phyloP scores from a whole-genome alignment of 1,140 invertebrate genomes.

The Plectrocnemia conspersa region DNA sequence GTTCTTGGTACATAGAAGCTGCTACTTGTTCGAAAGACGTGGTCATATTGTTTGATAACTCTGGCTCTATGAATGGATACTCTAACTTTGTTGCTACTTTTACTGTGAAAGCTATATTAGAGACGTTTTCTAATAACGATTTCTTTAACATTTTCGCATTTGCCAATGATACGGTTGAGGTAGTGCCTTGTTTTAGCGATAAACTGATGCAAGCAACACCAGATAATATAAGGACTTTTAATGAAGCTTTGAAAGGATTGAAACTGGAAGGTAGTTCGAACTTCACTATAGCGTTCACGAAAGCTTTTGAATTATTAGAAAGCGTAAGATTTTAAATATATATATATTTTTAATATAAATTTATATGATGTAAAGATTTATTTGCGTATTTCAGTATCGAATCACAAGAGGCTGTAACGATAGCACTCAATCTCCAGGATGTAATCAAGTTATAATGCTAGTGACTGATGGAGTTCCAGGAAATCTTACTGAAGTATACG shows the following conservation, averaged over 20 bases:
- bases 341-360: conserved; percentile 14
- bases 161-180: conserved; percentile 58
- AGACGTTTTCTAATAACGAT: conserved; percentile 97
- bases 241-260: conserved; percentile 62
- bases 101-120: conserved; percentile 81
- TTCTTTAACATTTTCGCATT: conserved; percentile 90
- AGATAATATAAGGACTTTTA: conserved; percentile 80
- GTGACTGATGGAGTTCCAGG: conserved; percentile 95
- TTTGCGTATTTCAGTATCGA: conserved; percentile 49
- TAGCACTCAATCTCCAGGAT: conserved; percentile 58
- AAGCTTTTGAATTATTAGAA: conserved; percentile 80
- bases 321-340: conserved; percentile 51
- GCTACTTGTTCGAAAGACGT: conserved; percentile 97
- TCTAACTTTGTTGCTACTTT: conserved; percentile 59
- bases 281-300: conserved; percentile 75
- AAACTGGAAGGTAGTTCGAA: conserved; percentile 79
- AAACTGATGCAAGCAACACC: conserved; percentile 86
- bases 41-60: conserved; percentile 89
- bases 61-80: conserved; percentile 96
- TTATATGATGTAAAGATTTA: not conserved
- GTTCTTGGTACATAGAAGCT: conserved; percentile 94
- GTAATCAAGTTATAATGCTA: conserved; percentile 98
- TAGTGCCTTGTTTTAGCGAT: conserved; percentile 77
- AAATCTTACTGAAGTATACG: conserved; percentile 83
- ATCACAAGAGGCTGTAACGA: conserved; percentile 54